Evolutionary conservation across 2,888 invertebrate genomes (phyloP), one percentile per base, ranked within the genome.

Genomic region (Tuta absoluta): DNA sequence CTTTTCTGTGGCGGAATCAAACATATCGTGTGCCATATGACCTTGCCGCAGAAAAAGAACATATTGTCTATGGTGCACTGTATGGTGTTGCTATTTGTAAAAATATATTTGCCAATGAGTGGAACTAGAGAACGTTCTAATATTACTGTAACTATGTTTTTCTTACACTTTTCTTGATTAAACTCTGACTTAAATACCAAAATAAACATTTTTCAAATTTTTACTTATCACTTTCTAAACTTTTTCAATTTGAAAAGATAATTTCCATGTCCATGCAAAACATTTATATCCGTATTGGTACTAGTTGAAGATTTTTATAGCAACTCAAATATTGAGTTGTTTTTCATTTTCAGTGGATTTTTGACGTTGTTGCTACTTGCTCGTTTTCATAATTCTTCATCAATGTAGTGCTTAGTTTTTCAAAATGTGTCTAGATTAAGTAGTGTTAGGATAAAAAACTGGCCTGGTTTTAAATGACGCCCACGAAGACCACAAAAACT

Each of bases 401-500:
- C 80, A 79, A 90, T 89, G 89, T 89, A 89, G 88, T 86, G 84
- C 78, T 78, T 82, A 87, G 78, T 76, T 79, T 84, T 85, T 75
- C 84, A 88, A 80, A 84, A 91, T 90, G 90, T 85, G 76, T 82
- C 68, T 85, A 86, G 82, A 77, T 75, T 86, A 89, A 81, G 87
- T 87, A 89, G 88, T 81, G 79, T 75, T 88, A 86, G 81, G 79
- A 68, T 81, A 84, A 84, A 78, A 80, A 82, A 77, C 76, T 68
- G 73, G 76, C 79, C 80, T 77, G 80, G 79, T 80, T 79, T 85
- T 91, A 90, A 89, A 94, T 94, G 94, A 93, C 93, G 94, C 95
- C 95, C 85, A 93, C 94, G 85, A 95, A 95, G 91, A 94, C 95
- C 79, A 95, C 95, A 76, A 96, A 95, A 92, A 95, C 96, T 85